Percentiles rank a stretch among this genome's conserved stretches.
Evolutionary conservation across 2,113 vertebrate species (phyloP).

Genomic region (Alces alces): DNA sequence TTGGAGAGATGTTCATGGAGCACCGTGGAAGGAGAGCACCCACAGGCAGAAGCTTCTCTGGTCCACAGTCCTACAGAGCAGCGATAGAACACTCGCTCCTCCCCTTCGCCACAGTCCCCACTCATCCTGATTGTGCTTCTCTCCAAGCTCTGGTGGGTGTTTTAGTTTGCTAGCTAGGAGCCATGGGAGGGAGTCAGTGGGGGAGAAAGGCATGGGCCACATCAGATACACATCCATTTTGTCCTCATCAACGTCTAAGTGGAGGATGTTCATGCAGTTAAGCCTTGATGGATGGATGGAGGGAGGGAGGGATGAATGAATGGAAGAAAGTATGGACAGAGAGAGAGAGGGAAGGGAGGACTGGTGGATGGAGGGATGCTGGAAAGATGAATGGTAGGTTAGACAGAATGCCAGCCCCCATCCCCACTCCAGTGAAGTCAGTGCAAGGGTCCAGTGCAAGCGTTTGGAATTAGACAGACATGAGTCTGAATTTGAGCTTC

Average conservation of each 20-base stretch:
- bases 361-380: not conserved
- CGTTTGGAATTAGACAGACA: not conserved
- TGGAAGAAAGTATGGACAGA: too few relatives aligned
- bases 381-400: not conserved
- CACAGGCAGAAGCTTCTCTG: not conserved
- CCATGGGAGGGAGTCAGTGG: not conserved
- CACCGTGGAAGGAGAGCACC: not conserved
- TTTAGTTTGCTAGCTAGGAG: not conserved
- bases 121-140: not conserved
- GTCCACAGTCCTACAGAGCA: not conserved
- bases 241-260: not conserved
- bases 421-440: not conserved
- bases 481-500: not conserved
- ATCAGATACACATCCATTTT: not conserved
- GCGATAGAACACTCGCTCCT: fast-evolving
- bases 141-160: not conserved
- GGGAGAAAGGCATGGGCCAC: not conserved
- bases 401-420: not conserved
- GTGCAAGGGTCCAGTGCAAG: not conserved
- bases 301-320: too few relatives aligned
- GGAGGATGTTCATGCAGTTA: not conserved
- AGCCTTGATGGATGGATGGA: not conserved
- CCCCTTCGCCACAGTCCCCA: not conserved
- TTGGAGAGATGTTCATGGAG: not conserved
- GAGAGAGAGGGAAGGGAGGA: not conserved